These are phyloP conservation scores for Pangasius macronema DNA, from an alignment of 2,797 vertebrate species.

Conservation along the genomic window DNA sequence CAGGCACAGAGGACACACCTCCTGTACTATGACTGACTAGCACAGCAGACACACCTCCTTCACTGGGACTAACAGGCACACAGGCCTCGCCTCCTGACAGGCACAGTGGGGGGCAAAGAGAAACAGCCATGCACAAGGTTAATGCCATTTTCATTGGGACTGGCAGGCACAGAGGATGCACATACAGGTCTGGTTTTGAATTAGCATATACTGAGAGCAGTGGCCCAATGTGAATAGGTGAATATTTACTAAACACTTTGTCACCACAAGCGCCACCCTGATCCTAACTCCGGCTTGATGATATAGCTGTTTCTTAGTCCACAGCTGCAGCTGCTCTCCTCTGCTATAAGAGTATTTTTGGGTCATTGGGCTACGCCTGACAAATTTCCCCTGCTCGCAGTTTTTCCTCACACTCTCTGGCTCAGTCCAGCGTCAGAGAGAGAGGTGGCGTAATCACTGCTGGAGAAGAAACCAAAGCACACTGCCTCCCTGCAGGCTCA, in stretches of 20 bases:
- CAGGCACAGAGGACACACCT: not conserved
- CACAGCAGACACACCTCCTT: not conserved
- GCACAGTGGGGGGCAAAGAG: not conserved
- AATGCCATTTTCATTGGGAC: not conserved
- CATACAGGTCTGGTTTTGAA: not conserved
- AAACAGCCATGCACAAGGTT: no score
- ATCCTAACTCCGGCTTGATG: not conserved
- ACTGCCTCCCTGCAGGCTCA: slow-evolving; percentile 47
- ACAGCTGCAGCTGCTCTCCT: not conserved
- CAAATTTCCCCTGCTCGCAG: slow-evolving; percentile 8
- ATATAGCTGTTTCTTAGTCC: not conserved
- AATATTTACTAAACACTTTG: not conserved
- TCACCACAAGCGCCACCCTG: not conserved
- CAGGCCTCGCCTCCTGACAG: not conserved
- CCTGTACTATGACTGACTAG: not conserved
- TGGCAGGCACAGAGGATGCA: not conserved
- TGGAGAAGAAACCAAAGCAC: slow-evolving; percentile 50
- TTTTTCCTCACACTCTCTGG: slow-evolving; percentile 25
- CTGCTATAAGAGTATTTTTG: slow-evolving; percentile 22
- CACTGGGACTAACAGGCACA: not conserved
- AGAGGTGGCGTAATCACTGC: slow-evolving; percentile 66
- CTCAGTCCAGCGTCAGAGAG: slow-evolving; percentile 49
- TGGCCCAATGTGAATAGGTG: not conserved
- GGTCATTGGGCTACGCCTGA: slow-evolving; percentile 44
- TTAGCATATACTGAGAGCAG: not conserved